Evolutionary conservation across 2,797 vertebrate genomes (phyloP), one percentile per base, ranked within the genome.

Genomic region (Gymnothorax reevesii): DNA sequence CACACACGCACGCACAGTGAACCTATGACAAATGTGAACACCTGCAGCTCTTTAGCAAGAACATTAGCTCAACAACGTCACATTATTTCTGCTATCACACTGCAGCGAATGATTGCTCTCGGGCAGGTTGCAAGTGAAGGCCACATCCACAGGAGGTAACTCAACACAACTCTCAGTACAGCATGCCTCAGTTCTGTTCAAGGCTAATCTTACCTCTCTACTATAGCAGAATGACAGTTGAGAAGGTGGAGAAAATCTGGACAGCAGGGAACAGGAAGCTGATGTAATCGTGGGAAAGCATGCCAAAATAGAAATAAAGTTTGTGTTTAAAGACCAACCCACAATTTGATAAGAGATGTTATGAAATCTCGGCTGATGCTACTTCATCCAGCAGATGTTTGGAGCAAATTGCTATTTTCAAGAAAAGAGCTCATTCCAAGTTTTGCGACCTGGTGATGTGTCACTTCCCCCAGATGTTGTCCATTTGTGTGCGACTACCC

Each of bases 191-290:
- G 60, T 52, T 20, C 62, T 69, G 17, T 62, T 8, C 12, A 49
- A 3, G 57, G 17, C n/a, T 66, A 57, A 42, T 12, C 52, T 57
- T 52, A 59, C 57, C 59, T 52, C 49, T 66, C 17, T 42, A 77
- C 57, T 79, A 49, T 77, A 9, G 25, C 71, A 64, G 42, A 75
- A 52, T 25, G 42, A n/a, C 57, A 66, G 9, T 60, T 71, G 33
- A 84, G 59, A 27, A 33, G 25, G 25, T 55, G 77, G 60, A 87
- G 60, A 5, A 42, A 85, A 75, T 71, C 69, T 84, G 83, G 57
- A 64, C 59, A 59, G 49, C 5, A 49, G 57, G 60, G 25, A 79
- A 7, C 83, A 80, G 86, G 71, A 80, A 87, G 75, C 83, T 64
- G 60, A 84, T 57, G 59, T 33, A 20, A 73, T 33, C 57, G 73